Conservation (phyloP, 2,888 invertebrate genomes). For the Leistus spinibarbis region DNA sequence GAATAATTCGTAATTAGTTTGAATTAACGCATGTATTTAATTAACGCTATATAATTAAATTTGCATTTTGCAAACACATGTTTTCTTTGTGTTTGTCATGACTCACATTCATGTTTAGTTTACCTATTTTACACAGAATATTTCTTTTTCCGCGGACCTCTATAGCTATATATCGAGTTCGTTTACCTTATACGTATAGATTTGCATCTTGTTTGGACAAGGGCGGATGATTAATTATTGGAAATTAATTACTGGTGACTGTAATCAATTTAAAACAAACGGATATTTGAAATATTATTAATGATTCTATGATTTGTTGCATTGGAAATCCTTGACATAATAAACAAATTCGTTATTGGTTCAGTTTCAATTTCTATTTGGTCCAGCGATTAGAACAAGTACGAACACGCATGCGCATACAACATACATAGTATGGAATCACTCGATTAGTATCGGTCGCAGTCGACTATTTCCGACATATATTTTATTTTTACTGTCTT, state of each 20-base stretch:
- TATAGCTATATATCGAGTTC: not conserved
- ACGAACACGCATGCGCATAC: not conserved
- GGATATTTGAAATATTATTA: not conserved
- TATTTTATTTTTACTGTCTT: too few relatives aligned
- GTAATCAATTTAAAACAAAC: not conserved
- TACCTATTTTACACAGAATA: not conserved
- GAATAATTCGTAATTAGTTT: not conserved
- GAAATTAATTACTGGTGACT: not conserved
- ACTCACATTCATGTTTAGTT: not conserved
- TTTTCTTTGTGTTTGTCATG: not conserved
- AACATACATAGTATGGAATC: not conserved
- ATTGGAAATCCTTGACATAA: not conserved
- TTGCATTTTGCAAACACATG: not conserved
- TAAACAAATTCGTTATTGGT: not conserved
- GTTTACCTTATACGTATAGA: not conserved
- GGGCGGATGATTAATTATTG: not conserved
- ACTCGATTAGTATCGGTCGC: not conserved
- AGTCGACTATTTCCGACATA: not conserved
- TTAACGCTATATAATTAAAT: slow-evolving; percentile 3
- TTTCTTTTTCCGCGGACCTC: not conserved
- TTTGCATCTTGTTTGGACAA: not conserved
- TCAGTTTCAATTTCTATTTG: too few relatives aligned
- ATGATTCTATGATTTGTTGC: not conserved
- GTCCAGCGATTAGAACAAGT: not conserved
- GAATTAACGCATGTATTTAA: slow-evolving; percentile 1